Evolutionary conservation across 1,140 invertebrate species (phyloP), one percentile per base, ranked within the genome.

Genomic region (Scylla paramamosain): DNA sequence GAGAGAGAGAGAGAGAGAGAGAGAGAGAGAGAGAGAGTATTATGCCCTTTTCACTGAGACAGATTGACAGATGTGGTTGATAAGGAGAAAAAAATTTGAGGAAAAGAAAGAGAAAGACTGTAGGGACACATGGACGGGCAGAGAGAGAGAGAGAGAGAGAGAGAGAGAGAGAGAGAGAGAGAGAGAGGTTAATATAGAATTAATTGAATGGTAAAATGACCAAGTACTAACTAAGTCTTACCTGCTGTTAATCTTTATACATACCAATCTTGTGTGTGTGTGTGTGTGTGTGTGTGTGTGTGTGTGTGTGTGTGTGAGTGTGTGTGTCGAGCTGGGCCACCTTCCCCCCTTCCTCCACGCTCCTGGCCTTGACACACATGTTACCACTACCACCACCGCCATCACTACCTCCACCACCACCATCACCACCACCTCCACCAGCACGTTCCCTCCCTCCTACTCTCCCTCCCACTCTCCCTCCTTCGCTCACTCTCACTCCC

Each of bases 231-330:
- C 25, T 77, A 77, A 77, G n/a, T 77, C n/a, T 59, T 77, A n/a
- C 1, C 8, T 77, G 20, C 6, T 2, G 8, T 25, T n/a, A n/a
- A 25, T 25, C 67, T 77, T 7, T 39, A 6, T 39, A 52, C 48
- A 14, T n/a, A 14, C 67, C 16, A 32, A 12, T 29, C 14, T n/a
- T 92, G 90, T 59, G n/a, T 92, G 90, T 92, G 52, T 91, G 90
- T 92, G 67, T 92, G 91, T 92, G 59, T 92, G 91, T 92, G 29
- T 92, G 59, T 91, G 90, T 91, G 90, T 91, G 90, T 91, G 90
- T 91, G 90, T 91, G 48, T 92, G 91, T 92, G 59, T 82, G 90
- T 67, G 59, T 82, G 90, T 91, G 90, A 77, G 90, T 82, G 48
- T 92, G 91, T 83, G 45, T 88, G 86, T 88, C 67, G n/a, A 7